Evolutionary conservation across 2,113 vertebrate genomes (phyloP), one percentile per base, ranked within the genome.

Genomic region (Penelope pileata): DNA sequence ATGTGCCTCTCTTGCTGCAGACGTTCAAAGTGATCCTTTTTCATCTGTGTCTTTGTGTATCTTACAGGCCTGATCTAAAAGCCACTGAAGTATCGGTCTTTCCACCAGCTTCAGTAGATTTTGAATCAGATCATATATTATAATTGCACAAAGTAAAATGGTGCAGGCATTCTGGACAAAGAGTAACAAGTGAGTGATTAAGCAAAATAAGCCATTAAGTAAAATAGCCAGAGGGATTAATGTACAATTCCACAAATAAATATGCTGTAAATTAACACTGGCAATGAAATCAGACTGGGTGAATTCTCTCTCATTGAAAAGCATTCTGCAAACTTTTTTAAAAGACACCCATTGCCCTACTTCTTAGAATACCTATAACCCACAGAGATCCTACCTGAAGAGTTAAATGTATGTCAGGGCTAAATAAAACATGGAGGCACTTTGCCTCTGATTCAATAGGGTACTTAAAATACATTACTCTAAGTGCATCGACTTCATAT

Each of bases 401-500:
- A 90, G 38, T 34, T 83, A 77, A 88, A 63, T 9, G 2, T 11
- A 9, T 6, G 5, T 12, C 58, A 68, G 11, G 18, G 53, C 36
- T 93, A 73, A 73, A 83, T 80, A 59, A 80, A 83, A 91, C 67
- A 62, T 7, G 21, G 36, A 75, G 34, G 23, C 34, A 38, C 30
- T 74, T 43, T 0, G 3, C 24, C 53, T 85, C 30, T 14, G n/a
- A 88, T 58, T 93, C 79, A 64, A 68, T 53, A 69, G 16, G 58
- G 70, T 58, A 69, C 53, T 91, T 79, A 23, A 23, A 90, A 76
- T 47, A 84, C 85, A 90, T 72, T 88, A 88, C 1, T 5, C 0
- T 86, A 86, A 94, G 83, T 83, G 90, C 85, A 77, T 30, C 77
- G 68, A 88, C 90, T 86, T 91, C 30, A 23, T 38, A 18, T 13